Percentiles rank a stretch among this genome's conserved stretches.
Evolutionary conservation across 2,113 vertebrate species (phyloP).

Genomic region (Progne subis): DNA sequence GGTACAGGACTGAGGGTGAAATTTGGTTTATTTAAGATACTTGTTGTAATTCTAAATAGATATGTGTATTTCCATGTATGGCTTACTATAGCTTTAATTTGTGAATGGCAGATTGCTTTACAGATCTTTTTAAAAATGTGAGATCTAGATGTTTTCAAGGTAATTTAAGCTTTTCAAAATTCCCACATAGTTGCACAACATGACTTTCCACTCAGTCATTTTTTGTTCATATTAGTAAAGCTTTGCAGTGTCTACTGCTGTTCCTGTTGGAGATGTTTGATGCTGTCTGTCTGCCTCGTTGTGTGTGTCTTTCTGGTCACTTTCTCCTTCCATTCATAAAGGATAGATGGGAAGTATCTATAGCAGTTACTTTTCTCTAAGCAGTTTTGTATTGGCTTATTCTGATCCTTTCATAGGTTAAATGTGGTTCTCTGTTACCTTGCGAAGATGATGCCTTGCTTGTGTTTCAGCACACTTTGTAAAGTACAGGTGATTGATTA

Average conservation of each 20-base stretch:
- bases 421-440: background rate
- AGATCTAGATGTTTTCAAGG: background rate
- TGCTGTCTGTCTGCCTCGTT: background rate
- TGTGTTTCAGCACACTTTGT: background rate
- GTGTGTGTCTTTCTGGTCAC: background rate
- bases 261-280: background rate
- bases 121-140: fast-evolving
- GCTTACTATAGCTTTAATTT: background rate
- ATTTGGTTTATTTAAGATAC: background rate
- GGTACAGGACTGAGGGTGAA: background rate
- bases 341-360: background rate
- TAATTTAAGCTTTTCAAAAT: background rate
- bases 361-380: background rate
- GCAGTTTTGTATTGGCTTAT: background rate
- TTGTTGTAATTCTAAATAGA: fast-evolving
- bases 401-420: background rate
- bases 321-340: background rate
- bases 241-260: background rate
- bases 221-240: background rate
- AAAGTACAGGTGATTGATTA: background rate
- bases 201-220: background rate
- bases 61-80: fast-evolving
- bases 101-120: background rate
- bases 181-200: fast-evolving
- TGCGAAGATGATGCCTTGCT: background rate